Evolutionary conservation across 30 jellyfish, hydroid and myxozoan genomes (phyloP), one percentile per base, ranked within the genome.

Genomic region (Hydra vulgaris): DNA sequence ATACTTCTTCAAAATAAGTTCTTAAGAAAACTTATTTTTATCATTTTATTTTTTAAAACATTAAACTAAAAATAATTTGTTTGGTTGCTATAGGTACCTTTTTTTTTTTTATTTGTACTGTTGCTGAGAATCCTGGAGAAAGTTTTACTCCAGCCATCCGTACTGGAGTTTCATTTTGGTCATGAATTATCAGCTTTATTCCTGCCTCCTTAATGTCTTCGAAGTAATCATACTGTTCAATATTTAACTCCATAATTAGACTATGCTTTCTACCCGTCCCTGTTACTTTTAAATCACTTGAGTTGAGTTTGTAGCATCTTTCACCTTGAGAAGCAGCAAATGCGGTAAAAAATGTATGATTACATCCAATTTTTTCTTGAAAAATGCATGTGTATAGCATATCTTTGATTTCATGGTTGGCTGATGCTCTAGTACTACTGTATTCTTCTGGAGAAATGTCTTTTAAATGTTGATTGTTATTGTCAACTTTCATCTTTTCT

Each of bases 261-360:
- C 95, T 76, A 18, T 83, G 81, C 21, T 25, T 25, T 54, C 70
- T 23, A 12, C 96, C 97, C 0, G 73, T 74, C 74, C 97, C 97
- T 4, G 95, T 81, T 21, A 75, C 83, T 0, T 1, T 22, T 0
- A 75, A 25, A 23, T 24, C 83, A 25, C 23, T 21, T 25, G 1
- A 21, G 71, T 91, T 91, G 75, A 85, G 77, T 7, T 96, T 91
- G 72, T 79, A 87, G 67, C 97, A 91, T 52, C 84, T 66, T 22
- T 91, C 97, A 4, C 97, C 97, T 80, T 91, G 97, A 16, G 88
- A 71, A 53, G 87, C 96, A 73, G 23, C 76, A 76, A 91, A 91
- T 74, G 82, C 84, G 0, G 92, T 82, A 81, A 91, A 91, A 77
- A 85, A 80, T 61, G 76, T 74, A 18, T 52, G 81, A 12, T 88